These are phyloP conservation scores for Procambarus virginalis DNA, from an alignment of 1,140 invertebrate species.

Conservation along the genomic window DNA sequence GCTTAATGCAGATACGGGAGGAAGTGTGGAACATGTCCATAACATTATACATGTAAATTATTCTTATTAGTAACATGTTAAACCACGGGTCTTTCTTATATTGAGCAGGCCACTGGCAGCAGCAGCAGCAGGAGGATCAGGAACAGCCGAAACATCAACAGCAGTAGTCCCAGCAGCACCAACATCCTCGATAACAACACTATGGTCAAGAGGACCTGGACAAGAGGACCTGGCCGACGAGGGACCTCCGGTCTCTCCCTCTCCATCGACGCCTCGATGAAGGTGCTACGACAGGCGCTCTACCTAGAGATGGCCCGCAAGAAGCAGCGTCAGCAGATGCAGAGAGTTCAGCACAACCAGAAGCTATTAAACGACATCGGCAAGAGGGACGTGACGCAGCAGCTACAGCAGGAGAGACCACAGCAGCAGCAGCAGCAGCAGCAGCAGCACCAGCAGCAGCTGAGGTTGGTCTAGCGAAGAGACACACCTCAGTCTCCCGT, in stretches of 20 bases:
- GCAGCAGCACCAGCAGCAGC: neutral
- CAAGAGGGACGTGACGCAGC: conserved; percentile 72
- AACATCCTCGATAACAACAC: conserved; percentile 6
- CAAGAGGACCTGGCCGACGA: conserved; percentile 29
- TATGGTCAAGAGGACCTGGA: conserved; percentile 45
- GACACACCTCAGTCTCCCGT: too few species aligned
- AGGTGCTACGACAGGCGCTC: conserved; percentile 83
- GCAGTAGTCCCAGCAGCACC: conserved; percentile 5
- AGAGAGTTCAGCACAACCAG: conserved; percentile 77
- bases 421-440: neutral
- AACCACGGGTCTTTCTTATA: neutral
- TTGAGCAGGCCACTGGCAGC: neutral
- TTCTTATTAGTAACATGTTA: too few species aligned
- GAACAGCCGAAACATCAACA: neutral
- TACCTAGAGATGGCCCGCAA: conserved; percentile 84
- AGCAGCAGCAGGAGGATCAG: neutral
- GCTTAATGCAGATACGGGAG: too few species aligned
- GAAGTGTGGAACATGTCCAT: too few species aligned
- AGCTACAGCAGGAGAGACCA: neutral
- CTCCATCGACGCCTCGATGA: conserved; percentile 85
- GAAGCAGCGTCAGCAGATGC: conserved; percentile 80
- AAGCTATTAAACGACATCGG: conserved; percentile 75
- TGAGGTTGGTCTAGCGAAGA: neutral
- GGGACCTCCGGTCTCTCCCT: conserved; percentile 78
- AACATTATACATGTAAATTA: too few species aligned